Conservation (phyloP, 2,797 vertebrate genomes). For the Labeo calbasu region DNA sequence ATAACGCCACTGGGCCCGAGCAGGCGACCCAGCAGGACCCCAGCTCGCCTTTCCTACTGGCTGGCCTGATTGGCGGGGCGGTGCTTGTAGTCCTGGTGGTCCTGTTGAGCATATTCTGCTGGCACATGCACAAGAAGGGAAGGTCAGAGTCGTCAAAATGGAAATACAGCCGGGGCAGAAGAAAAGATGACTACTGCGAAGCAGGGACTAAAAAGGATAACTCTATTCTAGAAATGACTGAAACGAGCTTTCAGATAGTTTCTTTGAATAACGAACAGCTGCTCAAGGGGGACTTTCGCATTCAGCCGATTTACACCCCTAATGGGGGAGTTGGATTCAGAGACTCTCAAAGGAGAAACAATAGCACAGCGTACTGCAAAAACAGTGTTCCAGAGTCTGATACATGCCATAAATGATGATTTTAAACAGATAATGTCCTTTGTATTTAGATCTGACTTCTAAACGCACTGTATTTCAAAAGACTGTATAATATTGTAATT, state of each 20-base stretch:
- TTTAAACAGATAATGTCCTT: slow-evolving; percentile 63
- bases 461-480: slow-evolving; percentile 70
- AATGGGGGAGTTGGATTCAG: slow-evolving; percentile 90
- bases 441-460: slow-evolving; percentile 64
- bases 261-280: slow-evolving; percentile 98
- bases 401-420: slow-evolving; percentile 88
- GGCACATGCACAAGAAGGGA: slow-evolving; percentile 93
- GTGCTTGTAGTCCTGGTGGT: slow-evolving; percentile 88
- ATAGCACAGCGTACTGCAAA: slow-evolving; percentile 89
- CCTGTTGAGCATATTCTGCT: slow-evolving; percentile 84
- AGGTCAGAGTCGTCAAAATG: slow-evolving; percentile 88
- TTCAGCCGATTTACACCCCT: slow-evolving; percentile 95
- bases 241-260: slow-evolving; percentile 96
- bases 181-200: slow-evolving; percentile 94
- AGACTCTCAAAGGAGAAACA: slow-evolving; percentile 89
- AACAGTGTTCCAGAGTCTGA: slow-evolving; percentile 90
- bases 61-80: slow-evolving; percentile 88
- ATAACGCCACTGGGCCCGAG: slow-evolving; percentile 85
- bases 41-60: slow-evolving; percentile 86
- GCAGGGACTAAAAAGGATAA: slow-evolving; percentile 97
- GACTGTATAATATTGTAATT: slow-evolving; percentile 88
- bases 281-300: slow-evolving; percentile 94
- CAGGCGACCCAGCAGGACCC: slow-evolving; percentile 87
- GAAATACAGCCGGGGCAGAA: slow-evolving; percentile 92
- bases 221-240: slow-evolving; percentile 97